These are phyloP conservation scores for Bucco capensis DNA, from an alignment of 2,113 vertebrate genomes.

Conservation along the genomic window DNA sequence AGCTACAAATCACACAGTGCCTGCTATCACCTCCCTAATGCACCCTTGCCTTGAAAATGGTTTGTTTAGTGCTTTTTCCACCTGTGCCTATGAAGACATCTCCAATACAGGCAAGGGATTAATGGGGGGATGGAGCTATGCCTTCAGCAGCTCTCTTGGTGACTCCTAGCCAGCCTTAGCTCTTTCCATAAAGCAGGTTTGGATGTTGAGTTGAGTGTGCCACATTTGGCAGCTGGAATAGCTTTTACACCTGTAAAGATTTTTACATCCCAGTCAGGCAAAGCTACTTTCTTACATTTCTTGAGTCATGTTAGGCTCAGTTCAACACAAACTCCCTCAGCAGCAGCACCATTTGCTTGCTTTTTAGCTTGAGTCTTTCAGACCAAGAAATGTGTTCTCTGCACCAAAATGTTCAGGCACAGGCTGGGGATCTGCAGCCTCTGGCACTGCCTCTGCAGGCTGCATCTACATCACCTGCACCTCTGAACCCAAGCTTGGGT, in stretches of 20 bases:
- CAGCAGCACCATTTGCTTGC: background rate
- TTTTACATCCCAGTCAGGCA: background rate
- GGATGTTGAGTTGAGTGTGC: background rate
- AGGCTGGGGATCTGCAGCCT: background rate
- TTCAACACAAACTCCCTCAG: background rate
- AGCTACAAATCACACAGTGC: conserved; percentile 28
- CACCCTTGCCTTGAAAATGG: background rate
- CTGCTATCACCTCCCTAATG: conserved; percentile 4
- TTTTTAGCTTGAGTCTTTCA: background rate
- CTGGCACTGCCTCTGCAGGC: background rate
- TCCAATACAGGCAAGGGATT: accelerated
- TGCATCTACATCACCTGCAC: background rate
- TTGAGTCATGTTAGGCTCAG: background rate
- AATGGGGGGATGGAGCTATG: background rate
- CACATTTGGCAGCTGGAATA: background rate
- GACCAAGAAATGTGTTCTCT: background rate
- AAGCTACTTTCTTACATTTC: background rate
- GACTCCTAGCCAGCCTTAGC: background rate
- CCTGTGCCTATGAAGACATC: background rate
- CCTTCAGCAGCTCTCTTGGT: background rate
- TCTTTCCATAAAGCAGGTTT: background rate
- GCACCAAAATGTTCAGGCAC: too few species aligned
- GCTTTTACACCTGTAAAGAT: background rate
- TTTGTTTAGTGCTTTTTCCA: background rate
- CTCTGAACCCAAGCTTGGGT: background rate